Percentiles rank a stretch among this genome's conserved stretches.
Conservation (phyloP, 2,888 invertebrate species). For the Stictocephala bisonia region DNA sequence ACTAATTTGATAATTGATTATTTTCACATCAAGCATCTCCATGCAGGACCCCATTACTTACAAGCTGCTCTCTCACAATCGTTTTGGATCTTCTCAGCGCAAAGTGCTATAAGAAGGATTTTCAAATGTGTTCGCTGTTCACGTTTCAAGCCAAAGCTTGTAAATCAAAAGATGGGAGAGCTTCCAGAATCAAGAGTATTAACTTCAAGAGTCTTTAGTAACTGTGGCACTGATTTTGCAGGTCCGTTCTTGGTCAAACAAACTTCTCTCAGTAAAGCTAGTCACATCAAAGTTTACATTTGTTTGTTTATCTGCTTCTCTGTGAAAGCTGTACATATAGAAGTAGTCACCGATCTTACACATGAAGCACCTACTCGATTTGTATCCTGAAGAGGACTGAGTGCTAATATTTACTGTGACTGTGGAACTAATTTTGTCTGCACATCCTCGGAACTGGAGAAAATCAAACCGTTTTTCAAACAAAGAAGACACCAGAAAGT, state of each 20-base stretch:
- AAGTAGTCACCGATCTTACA: conserved; percentile 59
- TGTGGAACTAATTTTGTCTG: conserved; percentile 62
- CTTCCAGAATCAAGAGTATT: conserved; percentile 30
- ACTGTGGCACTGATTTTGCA: conserved; percentile 55
- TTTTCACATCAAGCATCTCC: conserved; percentile 50
- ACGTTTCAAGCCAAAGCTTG: not conserved
- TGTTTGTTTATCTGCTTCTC: conserved; percentile 56
- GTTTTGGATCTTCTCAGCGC: conserved; percentile 53
- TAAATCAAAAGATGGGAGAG: conserved; percentile 4
- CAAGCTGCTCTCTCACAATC: conserved; percentile 43
- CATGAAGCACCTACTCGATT: conserved; percentile 59
- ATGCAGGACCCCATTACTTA: conserved; percentile 51
- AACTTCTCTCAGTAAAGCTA: conserved; percentile 4
- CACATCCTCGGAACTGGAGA: conserved; percentile 48
- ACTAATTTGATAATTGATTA: conserved; percentile 49
- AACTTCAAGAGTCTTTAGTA: conserved; percentile 27
- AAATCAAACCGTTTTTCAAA: not conserved
- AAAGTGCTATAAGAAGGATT: conserved; percentile 44
- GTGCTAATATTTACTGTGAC: conserved; percentile 57
- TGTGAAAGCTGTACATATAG: conserved; percentile 58
- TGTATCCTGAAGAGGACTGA: conserved; percentile 55
- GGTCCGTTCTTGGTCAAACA: conserved; percentile 48
- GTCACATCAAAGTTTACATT: conserved; percentile 47
- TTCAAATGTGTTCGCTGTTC: conserved; percentile 53
- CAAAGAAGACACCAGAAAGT: conserved; percentile 38